Percentiles rank a stretch among this genome's conserved stretches.
These are phyloP conservation scores for Vireo griseus DNA, from an alignment of 2,797 vertebrate species.

Conservation along the genomic window DNA sequence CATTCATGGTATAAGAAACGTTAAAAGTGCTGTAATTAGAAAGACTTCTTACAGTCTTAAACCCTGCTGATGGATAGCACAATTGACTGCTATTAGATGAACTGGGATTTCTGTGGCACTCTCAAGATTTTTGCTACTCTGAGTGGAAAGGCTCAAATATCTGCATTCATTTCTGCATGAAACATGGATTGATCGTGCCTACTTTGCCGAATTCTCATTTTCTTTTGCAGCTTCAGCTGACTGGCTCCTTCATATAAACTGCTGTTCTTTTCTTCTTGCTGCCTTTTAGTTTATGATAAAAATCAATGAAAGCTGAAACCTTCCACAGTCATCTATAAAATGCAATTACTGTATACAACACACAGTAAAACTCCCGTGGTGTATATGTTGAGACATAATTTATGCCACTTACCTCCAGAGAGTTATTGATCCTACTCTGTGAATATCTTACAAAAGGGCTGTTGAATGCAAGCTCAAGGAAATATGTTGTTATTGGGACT, in stretches of 20 bases:
- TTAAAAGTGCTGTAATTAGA: slow-evolving; percentile 54
- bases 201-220: slow-evolving; percentile 67
- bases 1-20: background rate
- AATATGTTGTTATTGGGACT: slow-evolving; percentile 75
- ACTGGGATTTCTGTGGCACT: slow-evolving; percentile 47
- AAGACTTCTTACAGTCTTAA: slow-evolving; percentile 50
- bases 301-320: slow-evolving; percentile 86
- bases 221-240: slow-evolving; percentile 75
- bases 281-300: slow-evolving; percentile 81
- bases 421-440: slow-evolving; percentile 83
- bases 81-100: slow-evolving; percentile 18
- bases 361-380: slow-evolving; percentile 76
- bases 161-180: slow-evolving; percentile 66
- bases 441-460: slow-evolving; percentile 77
- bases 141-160: slow-evolving; percentile 65
- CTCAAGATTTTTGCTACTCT: slow-evolving; percentile 47
- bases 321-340: slow-evolving; percentile 84
- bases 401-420: slow-evolving; percentile 84
- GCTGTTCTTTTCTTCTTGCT: slow-evolving; percentile 74
- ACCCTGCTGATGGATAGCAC: slow-evolving; percentile 28
- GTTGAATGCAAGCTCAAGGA: slow-evolving; percentile 70
- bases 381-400: slow-evolving; percentile 82
- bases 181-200: slow-evolving; percentile 68
- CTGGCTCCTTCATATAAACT: slow-evolving; percentile 73
- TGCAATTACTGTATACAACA: slow-evolving; percentile 82